phyloP scores from a whole-genome alignment of 2,797 vertebrate species.

The Orestias chungarensis region DNA sequence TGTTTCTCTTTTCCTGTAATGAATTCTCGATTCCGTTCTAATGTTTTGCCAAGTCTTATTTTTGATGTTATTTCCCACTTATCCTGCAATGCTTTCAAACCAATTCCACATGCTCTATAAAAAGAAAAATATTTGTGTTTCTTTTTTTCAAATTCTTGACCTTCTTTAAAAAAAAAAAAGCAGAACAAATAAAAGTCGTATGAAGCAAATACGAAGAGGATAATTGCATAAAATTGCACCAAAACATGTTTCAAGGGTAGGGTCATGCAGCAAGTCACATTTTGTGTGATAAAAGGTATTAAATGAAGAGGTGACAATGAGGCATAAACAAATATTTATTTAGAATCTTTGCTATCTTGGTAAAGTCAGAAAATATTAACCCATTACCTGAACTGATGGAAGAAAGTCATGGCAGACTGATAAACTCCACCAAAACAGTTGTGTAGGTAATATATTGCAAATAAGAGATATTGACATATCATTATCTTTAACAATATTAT shows the following conservation, averaged over 20 bases:
- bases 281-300: slow-evolving; percentile 37
- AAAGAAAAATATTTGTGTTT: slow-evolving; percentile 7
- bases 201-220: slow-evolving; percentile 8
- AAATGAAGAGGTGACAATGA: slow-evolving; percentile 42
- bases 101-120: background rate
- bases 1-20: background rate
- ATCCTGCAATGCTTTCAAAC: slow-evolving; percentile 12
- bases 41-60: slow-evolving; percentile 9
- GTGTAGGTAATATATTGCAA: background rate
- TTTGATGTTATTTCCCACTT: slow-evolving; percentile 5
- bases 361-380: slow-evolving; percentile 22
- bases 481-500: background rate
- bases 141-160: background rate
- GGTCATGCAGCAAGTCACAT: slow-evolving; percentile 13
- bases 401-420: background rate
- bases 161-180: too few relatives aligned
- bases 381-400: background rate
- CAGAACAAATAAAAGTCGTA: slow-evolving; percentile 14
- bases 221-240: slow-evolving; percentile 2
- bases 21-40: background rate
- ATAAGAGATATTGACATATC: too few relatives aligned
- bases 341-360: slow-evolving; percentile 23
- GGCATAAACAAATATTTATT: slow-evolving; percentile 18
- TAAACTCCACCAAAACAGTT: background rate
- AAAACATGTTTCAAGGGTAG: slow-evolving; percentile 28